Evolutionary conservation across 2,888 invertebrate genomes (phyloP).

Genomic region (Lomographa bimaculata): DNA sequence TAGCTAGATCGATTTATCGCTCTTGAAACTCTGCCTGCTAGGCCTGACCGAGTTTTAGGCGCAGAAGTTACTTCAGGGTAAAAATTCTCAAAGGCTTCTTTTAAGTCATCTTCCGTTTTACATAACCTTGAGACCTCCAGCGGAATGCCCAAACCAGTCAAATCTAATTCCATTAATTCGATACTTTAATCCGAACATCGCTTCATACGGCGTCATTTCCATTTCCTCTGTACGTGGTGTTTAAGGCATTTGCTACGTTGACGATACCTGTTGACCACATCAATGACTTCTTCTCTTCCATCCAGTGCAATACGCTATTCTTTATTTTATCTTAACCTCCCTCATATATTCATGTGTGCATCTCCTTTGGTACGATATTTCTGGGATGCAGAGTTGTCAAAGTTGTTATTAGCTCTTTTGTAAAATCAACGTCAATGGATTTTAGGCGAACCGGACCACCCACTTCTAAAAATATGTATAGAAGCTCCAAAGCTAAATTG

Average conservation of each 20-base stretch:
- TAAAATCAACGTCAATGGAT: too few relatives aligned
- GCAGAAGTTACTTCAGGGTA: too few relatives aligned
- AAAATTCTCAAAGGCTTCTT: too few relatives aligned
- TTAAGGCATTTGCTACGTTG: conserved; percentile 2
- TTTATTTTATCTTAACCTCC: background rate
- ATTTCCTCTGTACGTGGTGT: conserved; percentile 3
- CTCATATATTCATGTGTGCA: too few relatives aligned
- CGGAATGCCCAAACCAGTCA: background rate
- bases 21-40: too few relatives aligned
- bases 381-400: too few relatives aligned
- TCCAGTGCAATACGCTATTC: conserved; percentile 2
- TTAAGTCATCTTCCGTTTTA: conserved; percentile 4
- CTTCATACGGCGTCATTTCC: conserved; percentile 3
- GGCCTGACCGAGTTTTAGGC: too few relatives aligned
- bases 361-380: too few relatives aligned
- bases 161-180: too few relatives aligned
- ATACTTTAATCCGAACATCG: conserved; percentile 1
- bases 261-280: conserved; percentile 3
- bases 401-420: too few relatives aligned
- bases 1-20: too few relatives aligned
- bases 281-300: background rate
- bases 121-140: background rate
- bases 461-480: background rate
- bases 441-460: conserved; percentile 5
- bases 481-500: background rate